A percentile compares a stretch with the other conserved stretches of the same genome.
These are phyloP conservation scores for Neosalanx taihuensis DNA, from an alignment of 2,797 vertebrate species.

Conservation along the genomic window DNA sequence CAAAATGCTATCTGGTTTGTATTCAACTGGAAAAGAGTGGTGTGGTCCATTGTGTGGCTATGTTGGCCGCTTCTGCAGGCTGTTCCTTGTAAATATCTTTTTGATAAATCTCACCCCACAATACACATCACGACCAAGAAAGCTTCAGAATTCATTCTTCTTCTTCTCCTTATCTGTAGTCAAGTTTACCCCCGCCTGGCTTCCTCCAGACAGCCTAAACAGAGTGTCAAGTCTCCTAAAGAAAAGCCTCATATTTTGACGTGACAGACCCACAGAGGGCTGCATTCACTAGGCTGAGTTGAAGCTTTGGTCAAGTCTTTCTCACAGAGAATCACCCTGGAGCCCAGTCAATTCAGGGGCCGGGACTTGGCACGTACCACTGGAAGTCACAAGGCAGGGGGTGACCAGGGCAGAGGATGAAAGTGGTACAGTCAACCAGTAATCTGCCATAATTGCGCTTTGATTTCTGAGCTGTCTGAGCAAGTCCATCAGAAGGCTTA, in stretches of 20 bases:
- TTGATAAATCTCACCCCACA: background rate
- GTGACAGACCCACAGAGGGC: constrained; percentile 1
- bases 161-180: background rate
- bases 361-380: constrained; percentile 31
- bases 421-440: constrained; percentile 8
- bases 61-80: background rate
- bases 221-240: background rate
- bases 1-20: constrained; percentile 3
- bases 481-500: constrained; percentile 5
- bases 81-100: background rate
- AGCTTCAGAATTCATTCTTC: background rate
- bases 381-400: constrained; percentile 42
- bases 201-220: constrained; percentile 14
- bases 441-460: constrained; percentile 31
- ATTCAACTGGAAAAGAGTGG: background rate
- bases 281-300: constrained; percentile 13
- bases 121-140: background rate
- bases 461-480: constrained; percentile 25
- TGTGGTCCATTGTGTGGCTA: background rate
- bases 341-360: background rate
- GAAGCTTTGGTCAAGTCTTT: constrained; percentile 32
- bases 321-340: constrained; percentile 17
- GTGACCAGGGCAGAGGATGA: background rate
- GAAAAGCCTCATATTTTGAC: background rate
- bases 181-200: background rate